Percentiles rank a stretch among this genome's conserved stretches.
phyloP scores from a whole-genome alignment of 2,888 invertebrate genomes.

The Venustoraphidia nigricollis region DNA sequence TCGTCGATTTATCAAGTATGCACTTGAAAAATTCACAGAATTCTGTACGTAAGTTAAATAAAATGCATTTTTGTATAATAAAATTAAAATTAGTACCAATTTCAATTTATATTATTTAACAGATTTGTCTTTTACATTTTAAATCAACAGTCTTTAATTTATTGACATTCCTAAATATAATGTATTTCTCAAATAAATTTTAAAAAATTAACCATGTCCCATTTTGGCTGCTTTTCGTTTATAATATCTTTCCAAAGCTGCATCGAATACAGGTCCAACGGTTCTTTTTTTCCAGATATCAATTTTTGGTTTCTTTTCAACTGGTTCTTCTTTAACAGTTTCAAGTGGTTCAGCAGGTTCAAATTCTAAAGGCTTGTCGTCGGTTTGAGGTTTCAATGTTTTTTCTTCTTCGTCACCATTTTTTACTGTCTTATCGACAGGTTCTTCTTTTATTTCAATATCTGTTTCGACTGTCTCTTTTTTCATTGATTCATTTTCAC shows the following conservation, averaged over 20 bases:
- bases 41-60: too few relatives aligned
- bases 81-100: too few relatives aligned
- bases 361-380: slow-evolving; percentile 9
- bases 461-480: slow-evolving; percentile 12
- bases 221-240: slow-evolving; percentile 41
- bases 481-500: slow-evolving; percentile 20
- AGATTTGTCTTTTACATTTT: too few relatives aligned
- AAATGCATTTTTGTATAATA: too few relatives aligned
- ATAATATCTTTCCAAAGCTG: slow-evolving; percentile 60
- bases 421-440: slow-evolving; percentile 11
- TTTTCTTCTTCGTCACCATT: slow-evolving; percentile 13
- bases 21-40: too few relatives aligned
- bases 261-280: slow-evolving; percentile 59
- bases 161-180: too few relatives aligned
- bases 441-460: slow-evolving; percentile 10
- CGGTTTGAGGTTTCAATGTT: slow-evolving; percentile 13
- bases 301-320: slow-evolving; percentile 33
- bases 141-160: too few relatives aligned
- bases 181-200: too few relatives aligned
- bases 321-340: slow-evolving; percentile 7
- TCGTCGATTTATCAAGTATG: too few relatives aligned
- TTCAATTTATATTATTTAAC: too few relatives aligned
- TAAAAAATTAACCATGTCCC: neutral
- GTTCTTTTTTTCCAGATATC: slow-evolving; percentile 77
- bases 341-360: slow-evolving; percentile 1